phyloP scores from a whole-genome alignment of 2,113 vertebrate genomes.

The Rafetus swinhoei region DNA sequence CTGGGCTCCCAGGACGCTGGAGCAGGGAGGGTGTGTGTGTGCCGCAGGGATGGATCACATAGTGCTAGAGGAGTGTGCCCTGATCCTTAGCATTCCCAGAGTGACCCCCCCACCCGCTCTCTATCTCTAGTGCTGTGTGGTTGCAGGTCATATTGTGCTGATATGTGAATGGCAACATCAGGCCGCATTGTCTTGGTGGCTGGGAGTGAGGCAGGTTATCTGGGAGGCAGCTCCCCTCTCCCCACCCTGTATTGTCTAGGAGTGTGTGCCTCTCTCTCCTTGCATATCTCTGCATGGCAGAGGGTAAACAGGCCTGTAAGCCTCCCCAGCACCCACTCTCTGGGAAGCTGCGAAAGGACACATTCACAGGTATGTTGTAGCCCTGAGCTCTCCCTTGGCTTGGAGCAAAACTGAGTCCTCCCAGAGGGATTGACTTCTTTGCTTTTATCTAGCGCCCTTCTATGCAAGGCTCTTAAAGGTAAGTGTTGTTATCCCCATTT shows the following conservation, averaged over 20 bases:
- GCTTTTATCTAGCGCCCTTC: neutral
- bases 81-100: neutral
- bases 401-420: neutral
- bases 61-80: accelerated
- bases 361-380: neutral
- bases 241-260: neutral
- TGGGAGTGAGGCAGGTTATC: neutral
- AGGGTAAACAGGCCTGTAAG: neutral
- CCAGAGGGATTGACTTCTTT: neutral
- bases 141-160: neutral
- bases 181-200: neutral
- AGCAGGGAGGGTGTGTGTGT: neutral
- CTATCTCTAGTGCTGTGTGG: accelerated
- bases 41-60: accelerated
- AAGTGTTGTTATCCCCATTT: neutral
- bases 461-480: neutral
- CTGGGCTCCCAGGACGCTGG: neutral
- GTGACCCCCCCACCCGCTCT: neutral
- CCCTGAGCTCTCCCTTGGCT: neutral
- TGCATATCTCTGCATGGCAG: neutral
- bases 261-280: neutral
- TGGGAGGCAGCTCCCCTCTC: neutral
- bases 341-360: neutral
- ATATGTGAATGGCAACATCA: accelerated
- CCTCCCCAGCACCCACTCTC: neutral